Percentiles rank a stretch among this genome's conserved stretches.
These are phyloP conservation scores for Acropora yongei DNA, from an alignment of 64 coral and sea anemone genomes.

Conservation along the genomic window DNA sequence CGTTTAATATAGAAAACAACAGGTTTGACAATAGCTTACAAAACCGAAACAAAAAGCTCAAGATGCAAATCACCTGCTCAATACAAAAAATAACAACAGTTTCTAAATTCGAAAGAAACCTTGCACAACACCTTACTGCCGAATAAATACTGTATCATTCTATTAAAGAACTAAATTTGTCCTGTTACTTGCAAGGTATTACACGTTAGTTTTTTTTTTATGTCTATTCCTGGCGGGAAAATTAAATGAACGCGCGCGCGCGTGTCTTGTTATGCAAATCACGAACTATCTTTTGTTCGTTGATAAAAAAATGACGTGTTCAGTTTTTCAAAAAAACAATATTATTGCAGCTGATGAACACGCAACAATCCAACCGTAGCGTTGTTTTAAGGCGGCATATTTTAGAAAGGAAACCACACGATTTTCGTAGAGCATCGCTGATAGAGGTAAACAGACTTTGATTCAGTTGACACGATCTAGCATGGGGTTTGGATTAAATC, in stretches of 20 bases:
- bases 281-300: constrained; percentile 41
- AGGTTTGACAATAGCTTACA: constrained; percentile 10
- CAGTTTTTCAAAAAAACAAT: constrained; percentile 25
- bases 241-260: constrained; percentile 25
- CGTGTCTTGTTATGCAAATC: constrained; percentile 71
- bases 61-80: constrained; percentile 36
- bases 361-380: constrained; percentile 30
- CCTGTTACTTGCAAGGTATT: too few species aligned
- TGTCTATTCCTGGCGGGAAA: not conserved
- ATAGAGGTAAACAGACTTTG: not conserved
- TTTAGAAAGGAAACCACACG: not conserved
- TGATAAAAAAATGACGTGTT: constrained; percentile 49
- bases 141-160: not conserved
- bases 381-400: not conserved
- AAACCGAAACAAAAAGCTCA: constrained; percentile 21
- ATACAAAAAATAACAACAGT: not conserved
- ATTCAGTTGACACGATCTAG: constrained; percentile 2
- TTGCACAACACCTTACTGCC: not conserved
- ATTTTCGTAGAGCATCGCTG: not conserved
- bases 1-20: constrained; percentile 22
- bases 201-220: not conserved
- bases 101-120: not conserved
- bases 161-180: not conserved
- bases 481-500: constrained; percentile 89
- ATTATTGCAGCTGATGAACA: constrained; percentile 48